Conservation (phyloP, 2,797 vertebrate species). For the Chloroceryle amazona region DNA sequence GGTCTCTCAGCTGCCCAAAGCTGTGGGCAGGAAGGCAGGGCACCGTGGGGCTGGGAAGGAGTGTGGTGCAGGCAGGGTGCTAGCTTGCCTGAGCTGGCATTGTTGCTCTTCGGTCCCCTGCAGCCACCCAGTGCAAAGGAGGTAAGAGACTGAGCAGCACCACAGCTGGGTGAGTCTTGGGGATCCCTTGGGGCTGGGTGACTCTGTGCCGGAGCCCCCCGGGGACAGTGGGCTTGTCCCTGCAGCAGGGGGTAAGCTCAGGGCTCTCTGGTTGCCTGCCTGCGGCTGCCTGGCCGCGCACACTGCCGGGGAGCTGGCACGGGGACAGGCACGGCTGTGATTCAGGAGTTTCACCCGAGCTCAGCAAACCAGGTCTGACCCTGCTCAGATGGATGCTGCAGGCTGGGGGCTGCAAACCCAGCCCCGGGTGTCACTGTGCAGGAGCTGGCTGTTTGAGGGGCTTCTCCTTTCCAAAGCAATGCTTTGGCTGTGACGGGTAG, state of each 20-base stretch:
- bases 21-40: too few species aligned
- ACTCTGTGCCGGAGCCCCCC: neutral
- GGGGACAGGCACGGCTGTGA: accelerated
- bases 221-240: neutral
- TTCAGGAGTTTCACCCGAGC: accelerated
- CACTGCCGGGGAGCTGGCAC: accelerated
- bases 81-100: neutral
- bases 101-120: accelerated
- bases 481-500: neutral
- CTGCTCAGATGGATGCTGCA: neutral
- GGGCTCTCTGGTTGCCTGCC: neutral
- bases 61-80: accelerated
- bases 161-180: neutral
- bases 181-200: accelerated
- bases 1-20: neutral
- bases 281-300: neutral
- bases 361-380: neutral
- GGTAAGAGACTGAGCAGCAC: neutral
- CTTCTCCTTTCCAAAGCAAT: neutral
- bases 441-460: neutral
- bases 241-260: accelerated
- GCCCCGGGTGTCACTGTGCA: neutral
- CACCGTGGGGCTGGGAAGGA: accelerated
- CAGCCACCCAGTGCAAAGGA: accelerated
- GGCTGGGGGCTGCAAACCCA: neutral